Conservation (phyloP, 2,113 vertebrate genomes). For the Siniperca knerii region DNA sequence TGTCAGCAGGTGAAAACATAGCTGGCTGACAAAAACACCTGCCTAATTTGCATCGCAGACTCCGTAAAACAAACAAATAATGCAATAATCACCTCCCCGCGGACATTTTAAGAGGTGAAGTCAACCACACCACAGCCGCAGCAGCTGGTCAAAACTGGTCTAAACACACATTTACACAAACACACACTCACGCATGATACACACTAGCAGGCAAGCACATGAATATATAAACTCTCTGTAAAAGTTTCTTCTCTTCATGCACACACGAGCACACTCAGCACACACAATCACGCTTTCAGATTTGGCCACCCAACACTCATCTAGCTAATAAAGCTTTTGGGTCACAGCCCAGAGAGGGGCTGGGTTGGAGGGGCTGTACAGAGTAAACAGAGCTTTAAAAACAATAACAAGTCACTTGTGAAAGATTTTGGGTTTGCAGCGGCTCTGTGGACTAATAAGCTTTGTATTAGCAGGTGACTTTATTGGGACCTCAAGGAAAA, state of each 20-base stretch:
- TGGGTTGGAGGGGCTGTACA: constrained; percentile 42
- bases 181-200: constrained; percentile 20
- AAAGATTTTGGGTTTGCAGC: constrained; percentile 52
- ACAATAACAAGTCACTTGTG: constrained; percentile 70
- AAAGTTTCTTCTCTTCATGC: constrained; percentile 21
- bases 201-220: constrained; percentile 36
- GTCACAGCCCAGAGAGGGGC: constrained; percentile 61
- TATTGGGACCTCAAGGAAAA: constrained; percentile 48
- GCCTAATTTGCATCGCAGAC: constrained; percentile 38
- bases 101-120: constrained; percentile 74
- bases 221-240: constrained; percentile 30
- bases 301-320: constrained; percentile 71
- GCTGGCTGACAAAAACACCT: constrained; percentile 46
- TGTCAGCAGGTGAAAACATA: constrained; percentile 47
- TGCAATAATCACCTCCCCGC: constrained; percentile 73
- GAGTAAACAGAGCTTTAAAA: constrained; percentile 78
- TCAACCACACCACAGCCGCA: constrained; percentile 64
- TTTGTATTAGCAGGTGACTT: constrained; percentile 59
- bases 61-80: constrained; percentile 72
- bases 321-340: constrained; percentile 74
- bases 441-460: constrained; percentile 57
- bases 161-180: constrained; percentile 21
- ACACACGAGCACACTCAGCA: not conserved
- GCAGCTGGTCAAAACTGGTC: constrained; percentile 62
- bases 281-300: constrained; percentile 45